phyloP scores from a whole-genome alignment of 2,888 invertebrate genomes.

The Ophion ellenae region DNA sequence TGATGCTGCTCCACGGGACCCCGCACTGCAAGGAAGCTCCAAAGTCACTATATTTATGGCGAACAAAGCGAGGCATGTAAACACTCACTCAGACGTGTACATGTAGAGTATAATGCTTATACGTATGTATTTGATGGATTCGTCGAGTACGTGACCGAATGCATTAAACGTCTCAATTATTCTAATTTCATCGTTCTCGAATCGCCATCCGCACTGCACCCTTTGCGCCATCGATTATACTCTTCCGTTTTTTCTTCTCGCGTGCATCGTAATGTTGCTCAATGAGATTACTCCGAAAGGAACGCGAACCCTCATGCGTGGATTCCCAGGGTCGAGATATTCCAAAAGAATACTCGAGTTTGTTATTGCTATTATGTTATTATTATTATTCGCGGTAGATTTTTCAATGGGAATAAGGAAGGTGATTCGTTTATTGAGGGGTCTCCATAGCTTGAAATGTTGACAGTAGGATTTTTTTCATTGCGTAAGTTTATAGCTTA shows the following conservation, averaged over 20 bases:
- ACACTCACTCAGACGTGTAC: background rate
- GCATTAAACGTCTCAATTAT: slow-evolving; percentile 80
- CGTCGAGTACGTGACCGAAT: slow-evolving; percentile 66
- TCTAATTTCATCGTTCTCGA: slow-evolving; percentile 50
- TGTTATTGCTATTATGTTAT: background rate
- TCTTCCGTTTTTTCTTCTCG: background rate
- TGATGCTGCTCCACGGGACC: slow-evolving; percentile 26
- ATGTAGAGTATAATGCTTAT: slow-evolving; percentile 44
- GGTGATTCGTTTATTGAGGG: too few relatives aligned
- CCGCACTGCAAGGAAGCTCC: slow-evolving; percentile 41
- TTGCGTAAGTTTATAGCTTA: too few relatives aligned
- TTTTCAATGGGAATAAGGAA: background rate
- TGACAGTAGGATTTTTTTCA: too few relatives aligned
- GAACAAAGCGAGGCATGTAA: slow-evolving; percentile 24
- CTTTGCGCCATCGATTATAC: background rate
- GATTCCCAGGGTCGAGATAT: background rate
- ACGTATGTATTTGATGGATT: slow-evolving; percentile 57
- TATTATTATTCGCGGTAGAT: background rate
- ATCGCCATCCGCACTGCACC: background rate
- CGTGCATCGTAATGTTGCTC: background rate
- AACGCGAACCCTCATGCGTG: background rate
- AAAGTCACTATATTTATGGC: slow-evolving; percentile 68
- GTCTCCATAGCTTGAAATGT: too few relatives aligned
- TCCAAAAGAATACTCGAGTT: background rate
- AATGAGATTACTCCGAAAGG: background rate